phyloP scores from a whole-genome alignment of 1,140 invertebrate species.

The Drosophila orosa region DNA sequence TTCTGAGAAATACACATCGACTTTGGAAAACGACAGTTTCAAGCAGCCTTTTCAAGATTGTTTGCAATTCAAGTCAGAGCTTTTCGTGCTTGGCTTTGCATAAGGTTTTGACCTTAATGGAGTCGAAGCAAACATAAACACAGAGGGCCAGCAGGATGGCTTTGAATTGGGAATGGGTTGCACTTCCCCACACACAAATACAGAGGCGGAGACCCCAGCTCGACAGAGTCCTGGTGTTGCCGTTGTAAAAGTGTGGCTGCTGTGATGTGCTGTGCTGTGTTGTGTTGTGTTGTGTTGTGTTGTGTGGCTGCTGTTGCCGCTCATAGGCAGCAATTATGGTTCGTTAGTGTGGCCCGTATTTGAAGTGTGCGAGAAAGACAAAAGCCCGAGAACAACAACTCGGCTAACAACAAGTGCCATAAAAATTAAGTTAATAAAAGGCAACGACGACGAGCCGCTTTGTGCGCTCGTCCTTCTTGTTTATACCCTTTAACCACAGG shows the following conservation, averaged over 20 bases:
- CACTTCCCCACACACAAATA: conserved; percentile 42
- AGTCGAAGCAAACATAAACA: conserved; percentile 71
- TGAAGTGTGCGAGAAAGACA: conserved; percentile 74
- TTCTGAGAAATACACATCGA: conserved; percentile 32
- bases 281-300: conserved; percentile 11
- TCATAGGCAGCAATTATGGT: conserved; percentile 82
- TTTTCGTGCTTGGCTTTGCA: conserved; percentile 48
- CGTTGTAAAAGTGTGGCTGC: conserved; percentile 21
- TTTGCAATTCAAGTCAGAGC: conserved; percentile 45
- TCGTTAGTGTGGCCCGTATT: conserved; percentile 79
- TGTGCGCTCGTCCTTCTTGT: conserved; percentile 51
- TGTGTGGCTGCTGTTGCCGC: conserved; percentile 34
- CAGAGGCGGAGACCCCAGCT: conserved; percentile 14
- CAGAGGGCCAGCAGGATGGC: conserved; percentile 37
- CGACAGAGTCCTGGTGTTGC: conserved; percentile 44
- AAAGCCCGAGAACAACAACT: conserved; percentile 55
- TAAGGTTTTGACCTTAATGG: conserved; percentile 60
- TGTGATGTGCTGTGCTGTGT: too few relatives aligned
- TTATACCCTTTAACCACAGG: conserved; percentile 13
- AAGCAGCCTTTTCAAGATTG: conserved; percentile 27
- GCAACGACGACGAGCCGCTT: conserved; percentile 73
- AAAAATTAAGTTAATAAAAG: conserved; percentile 83
- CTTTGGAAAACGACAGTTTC: conserved; percentile 39
- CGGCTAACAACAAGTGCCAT: conserved; percentile 75
- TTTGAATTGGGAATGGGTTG: conserved; percentile 41